Percentiles rank a stretch among this genome's conserved stretches.
Evolutionary conservation across 1,140 invertebrate species (phyloP).

Genomic region (Ceratina japonica): DNA sequence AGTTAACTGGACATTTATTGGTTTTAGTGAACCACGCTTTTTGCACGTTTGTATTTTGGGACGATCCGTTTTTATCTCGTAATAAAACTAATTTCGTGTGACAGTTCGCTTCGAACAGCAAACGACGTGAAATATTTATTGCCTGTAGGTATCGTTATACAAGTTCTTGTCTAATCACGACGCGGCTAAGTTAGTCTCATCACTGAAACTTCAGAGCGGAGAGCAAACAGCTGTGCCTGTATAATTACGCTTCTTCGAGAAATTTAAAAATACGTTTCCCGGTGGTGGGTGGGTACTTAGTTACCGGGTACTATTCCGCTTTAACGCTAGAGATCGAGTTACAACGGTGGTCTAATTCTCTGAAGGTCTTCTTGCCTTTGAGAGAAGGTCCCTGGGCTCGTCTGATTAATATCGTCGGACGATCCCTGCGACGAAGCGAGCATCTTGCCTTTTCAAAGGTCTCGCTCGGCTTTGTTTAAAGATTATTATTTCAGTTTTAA

Average conservation of each 20-base stretch:
- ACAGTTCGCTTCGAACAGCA: too few relatives aligned
- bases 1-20: not conserved
- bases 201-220: not conserved
- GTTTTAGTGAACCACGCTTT: not conserved
- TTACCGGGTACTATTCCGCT: not conserved
- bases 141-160: not conserved
- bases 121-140: not conserved
- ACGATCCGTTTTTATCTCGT: too few relatives aligned
- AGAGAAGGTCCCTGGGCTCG: not conserved
- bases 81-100: too few relatives aligned
- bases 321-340: conserved; percentile 15
- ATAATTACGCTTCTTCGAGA: conserved; percentile 40
- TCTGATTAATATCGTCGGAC: not conserved
- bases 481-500: conserved; percentile 20
- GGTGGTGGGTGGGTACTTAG: not conserved
- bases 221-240: conserved; percentile 13
- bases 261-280: conserved; percentile 43
- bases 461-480: conserved; percentile 9
- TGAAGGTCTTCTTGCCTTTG: not conserved
- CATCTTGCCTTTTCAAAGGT: not conserved
- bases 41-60: too few relatives aligned
- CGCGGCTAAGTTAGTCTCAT: not conserved
- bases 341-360: not conserved
- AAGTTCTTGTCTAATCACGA: not conserved
- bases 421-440: not conserved